Percentiles rank a stretch among this genome's conserved stretches.
Evolutionary conservation across 1,140 invertebrate species (phyloP).

Genomic region (Caerostris darwini): DNA sequence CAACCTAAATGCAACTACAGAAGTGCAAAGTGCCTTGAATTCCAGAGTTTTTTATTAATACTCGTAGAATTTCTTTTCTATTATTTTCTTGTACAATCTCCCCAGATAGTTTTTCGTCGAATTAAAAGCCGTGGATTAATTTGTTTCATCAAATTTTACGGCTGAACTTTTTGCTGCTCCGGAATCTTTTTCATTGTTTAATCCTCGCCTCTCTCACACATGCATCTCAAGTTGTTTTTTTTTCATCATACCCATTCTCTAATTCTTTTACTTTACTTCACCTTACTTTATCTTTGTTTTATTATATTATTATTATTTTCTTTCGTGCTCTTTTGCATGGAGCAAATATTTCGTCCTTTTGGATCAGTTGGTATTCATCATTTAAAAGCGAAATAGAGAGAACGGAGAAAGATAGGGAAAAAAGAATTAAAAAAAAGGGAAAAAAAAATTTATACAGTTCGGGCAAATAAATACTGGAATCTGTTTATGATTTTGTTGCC

Average conservation of each 20-base stretch:
- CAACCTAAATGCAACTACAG: neutral
- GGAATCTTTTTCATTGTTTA: conserved; percentile 33
- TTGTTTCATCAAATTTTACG: conserved; percentile 71
- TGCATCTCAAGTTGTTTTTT: neutral
- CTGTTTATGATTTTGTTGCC: conserved; percentile 19
- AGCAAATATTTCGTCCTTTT: conserved; percentile 57
- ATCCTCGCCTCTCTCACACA: conserved; percentile 21
- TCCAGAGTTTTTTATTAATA: conserved; percentile 24
- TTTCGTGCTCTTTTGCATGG: conserved; percentile 19
- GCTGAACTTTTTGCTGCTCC: neutral
- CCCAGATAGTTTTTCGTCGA: neutral
- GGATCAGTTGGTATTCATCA: conserved; percentile 55
- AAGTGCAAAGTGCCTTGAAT: neutral
- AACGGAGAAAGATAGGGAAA: neutral
- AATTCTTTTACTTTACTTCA: conserved; percentile 24
- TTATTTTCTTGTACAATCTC: neutral
- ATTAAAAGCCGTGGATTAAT: conserved; percentile 64
- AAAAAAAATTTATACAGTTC: neutral
- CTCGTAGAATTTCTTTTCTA: neutral
- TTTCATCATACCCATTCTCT: neutral
- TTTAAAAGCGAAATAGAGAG: conserved; percentile 42
- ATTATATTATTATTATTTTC: neutral
- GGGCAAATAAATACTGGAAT: conserved; percentile 45
- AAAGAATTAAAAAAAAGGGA: neutral
- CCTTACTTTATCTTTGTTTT: neutral